Percentiles rank a stretch among this genome's conserved stretches.
Evolutionary conservation across 1,140 invertebrate species (phyloP).

Genomic region (Drosophila yakuba): DNA sequence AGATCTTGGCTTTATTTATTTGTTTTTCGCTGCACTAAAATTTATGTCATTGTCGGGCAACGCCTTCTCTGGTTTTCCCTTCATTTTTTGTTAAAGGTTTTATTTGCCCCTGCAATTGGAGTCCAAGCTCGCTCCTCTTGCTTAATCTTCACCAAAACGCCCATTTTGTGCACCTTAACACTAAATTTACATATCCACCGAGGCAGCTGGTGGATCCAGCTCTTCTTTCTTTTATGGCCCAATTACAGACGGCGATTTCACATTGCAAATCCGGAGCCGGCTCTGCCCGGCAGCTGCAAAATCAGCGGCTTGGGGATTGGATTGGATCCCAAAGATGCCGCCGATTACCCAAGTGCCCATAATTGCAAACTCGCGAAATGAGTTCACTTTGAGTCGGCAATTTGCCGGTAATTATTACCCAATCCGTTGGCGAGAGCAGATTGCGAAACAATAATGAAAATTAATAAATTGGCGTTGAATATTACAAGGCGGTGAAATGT

Average conservation of each 20-base stretch:
- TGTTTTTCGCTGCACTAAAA: slow-evolving; percentile 41
- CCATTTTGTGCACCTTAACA: slow-evolving; percentile 77
- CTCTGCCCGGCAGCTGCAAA: slow-evolving; percentile 31
- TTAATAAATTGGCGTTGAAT: slow-evolving; percentile 18
- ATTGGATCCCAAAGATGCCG: slow-evolving; percentile 31
- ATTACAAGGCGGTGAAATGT: background rate
- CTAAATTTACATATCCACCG: slow-evolving; percentile 60
- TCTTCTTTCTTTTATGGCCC: slow-evolving; percentile 38
- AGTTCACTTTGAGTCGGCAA: slow-evolving; percentile 23
- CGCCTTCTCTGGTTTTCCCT: slow-evolving; percentile 30
- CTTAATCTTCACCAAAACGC: slow-evolving; percentile 53
- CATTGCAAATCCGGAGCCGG: slow-evolving; percentile 36
- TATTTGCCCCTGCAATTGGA: slow-evolving; percentile 57
- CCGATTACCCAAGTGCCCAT: slow-evolving; percentile 31
- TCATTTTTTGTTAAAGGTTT: slow-evolving; percentile 26
- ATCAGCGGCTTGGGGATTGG: slow-evolving; percentile 8
- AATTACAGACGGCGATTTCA: slow-evolving; percentile 55
- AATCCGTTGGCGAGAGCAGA: slow-evolving; percentile 13
- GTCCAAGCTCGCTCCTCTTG: slow-evolving; percentile 29
- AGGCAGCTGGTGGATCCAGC: slow-evolving; percentile 20
- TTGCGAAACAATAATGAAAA: slow-evolving; percentile 16
- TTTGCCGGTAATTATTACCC: slow-evolving; percentile 29
- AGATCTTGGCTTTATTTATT: slow-evolving; percentile 72
- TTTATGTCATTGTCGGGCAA: slow-evolving; percentile 59
- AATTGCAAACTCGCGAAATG: slow-evolving; percentile 35